phyloP scores from a whole-genome alignment of 37 sponge, comb jelly and placozoan species.

The Cliona cf. orientalis region DNA sequence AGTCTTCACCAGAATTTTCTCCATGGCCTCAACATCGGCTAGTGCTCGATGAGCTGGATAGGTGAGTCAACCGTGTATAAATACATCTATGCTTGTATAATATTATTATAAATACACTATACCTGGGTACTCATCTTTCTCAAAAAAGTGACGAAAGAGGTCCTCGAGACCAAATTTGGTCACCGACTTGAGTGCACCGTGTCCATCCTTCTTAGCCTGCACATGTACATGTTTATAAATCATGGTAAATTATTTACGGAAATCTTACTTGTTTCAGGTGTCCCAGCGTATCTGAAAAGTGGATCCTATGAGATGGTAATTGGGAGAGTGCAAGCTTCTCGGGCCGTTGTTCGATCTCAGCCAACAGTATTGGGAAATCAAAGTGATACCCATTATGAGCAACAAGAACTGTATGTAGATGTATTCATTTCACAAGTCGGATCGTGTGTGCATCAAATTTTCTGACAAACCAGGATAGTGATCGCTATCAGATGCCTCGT shows the following conservation, averaged over 20 bases:
- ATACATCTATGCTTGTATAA: not conserved
- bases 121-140: not conserved
- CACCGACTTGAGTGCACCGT: not conserved
- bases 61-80: not conserved
- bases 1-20: not conserved
- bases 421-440: not conserved
- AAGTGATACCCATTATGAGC: conserved; percentile 68
- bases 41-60: conserved; percentile 46
- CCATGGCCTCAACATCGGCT: conserved; percentile 50
- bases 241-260: not conserved
- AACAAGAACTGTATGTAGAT: conserved; percentile 35
- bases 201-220: conserved; percentile 24
- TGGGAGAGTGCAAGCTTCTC: not conserved
- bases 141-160: conserved; percentile 12
- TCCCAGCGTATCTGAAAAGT: conserved; percentile 50
- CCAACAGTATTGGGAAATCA: conserved; percentile 62
- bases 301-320: conserved; percentile 11
- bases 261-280: conserved; percentile 34
- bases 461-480: conserved; percentile 42
- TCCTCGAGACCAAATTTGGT: conserved; percentile 16
- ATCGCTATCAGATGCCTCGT: not conserved
- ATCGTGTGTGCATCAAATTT: not conserved
- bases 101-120: not conserved
- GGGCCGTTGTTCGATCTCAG: conserved; percentile 46
- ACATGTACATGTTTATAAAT: not conserved